Conservation (phyloP, 2,113 vertebrate species). For the mouse (Mus musculus) region DNA sequence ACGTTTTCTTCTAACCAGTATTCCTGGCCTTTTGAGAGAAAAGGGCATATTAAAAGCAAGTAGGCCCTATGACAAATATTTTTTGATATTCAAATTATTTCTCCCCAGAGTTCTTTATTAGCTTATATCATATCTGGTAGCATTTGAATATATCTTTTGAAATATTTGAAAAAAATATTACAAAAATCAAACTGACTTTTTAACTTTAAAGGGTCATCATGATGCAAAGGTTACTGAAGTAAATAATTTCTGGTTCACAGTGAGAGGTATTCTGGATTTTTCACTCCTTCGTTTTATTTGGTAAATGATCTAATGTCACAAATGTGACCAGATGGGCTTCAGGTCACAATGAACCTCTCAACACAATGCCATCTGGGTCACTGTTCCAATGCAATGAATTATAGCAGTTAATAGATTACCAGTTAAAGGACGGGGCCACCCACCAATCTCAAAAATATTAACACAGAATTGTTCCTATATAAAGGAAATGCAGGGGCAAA, state of each 20-base stretch:
- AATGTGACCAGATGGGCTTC: neutral
- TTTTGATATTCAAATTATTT: neutral
- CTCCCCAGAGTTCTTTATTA: conserved; percentile 17
- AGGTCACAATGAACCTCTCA: neutral
- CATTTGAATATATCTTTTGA: conserved; percentile 27
- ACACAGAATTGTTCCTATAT: no score
- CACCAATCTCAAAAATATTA: no score
- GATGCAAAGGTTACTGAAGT: neutral
- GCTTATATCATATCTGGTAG: neutral
- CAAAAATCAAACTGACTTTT: neutral
- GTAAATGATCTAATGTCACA: neutral
- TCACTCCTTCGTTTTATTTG: neutral
- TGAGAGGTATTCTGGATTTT: neutral
- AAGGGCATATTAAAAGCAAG: conserved; percentile 29
- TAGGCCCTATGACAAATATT: neutral
- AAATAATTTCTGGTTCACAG: conserved; percentile 1
- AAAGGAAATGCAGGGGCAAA: no score
- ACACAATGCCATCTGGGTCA: neutral
- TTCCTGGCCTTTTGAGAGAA: conserved; percentile 69
- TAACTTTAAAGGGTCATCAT: neutral
- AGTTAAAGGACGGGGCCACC: no score
- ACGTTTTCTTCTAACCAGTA: conserved; percentile 58
- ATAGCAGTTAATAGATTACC: neutral
- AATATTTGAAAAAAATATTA: neutral
- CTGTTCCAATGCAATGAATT: neutral